phyloP scores from a whole-genome alignment of 2,113 vertebrate species.

The Megaleporinus macrocephalus region DNA sequence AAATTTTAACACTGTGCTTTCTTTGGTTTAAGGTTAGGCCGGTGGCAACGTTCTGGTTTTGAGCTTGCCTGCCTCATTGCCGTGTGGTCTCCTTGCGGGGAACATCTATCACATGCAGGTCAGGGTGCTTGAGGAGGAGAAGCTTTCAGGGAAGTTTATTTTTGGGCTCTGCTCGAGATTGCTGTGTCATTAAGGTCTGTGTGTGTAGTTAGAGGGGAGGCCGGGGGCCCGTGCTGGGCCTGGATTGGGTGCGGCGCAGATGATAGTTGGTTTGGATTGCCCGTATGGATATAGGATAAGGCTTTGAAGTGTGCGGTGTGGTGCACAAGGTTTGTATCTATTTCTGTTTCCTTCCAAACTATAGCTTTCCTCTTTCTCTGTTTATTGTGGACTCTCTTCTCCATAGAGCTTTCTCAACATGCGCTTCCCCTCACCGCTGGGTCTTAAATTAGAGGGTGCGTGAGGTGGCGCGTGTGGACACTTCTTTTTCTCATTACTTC shows the following conservation, averaged over 20 bases:
- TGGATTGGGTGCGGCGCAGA: conserved; percentile 59
- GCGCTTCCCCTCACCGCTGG: not conserved
- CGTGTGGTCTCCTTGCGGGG: not conserved
- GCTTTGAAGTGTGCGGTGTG: conserved; percentile 58
- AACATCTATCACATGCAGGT: conserved; percentile 27
- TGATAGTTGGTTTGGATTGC: conserved; percentile 41
- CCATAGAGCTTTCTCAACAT: not conserved
- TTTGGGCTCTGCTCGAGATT: conserved; percentile 53
- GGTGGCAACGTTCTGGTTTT: not conserved
- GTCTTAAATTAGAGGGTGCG: conserved; percentile 42
- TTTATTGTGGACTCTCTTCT: conserved; percentile 13
- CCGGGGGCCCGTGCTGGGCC: conserved; percentile 49
- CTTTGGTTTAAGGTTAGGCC: not conserved
- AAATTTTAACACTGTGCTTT: not conserved
- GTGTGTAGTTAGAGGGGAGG: conserved; percentile 43
- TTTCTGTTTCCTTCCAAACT: conserved; percentile 15
- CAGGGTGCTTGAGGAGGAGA: conserved; percentile 23
- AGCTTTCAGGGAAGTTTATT: conserved; percentile 45
- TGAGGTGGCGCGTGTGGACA: conserved; percentile 1
- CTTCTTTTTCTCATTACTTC: conserved; percentile 27
- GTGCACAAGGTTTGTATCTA: conserved; percentile 33
- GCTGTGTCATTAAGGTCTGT: conserved; percentile 70
- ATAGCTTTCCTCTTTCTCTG: conserved; percentile 9
- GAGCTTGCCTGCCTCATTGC: not conserved
- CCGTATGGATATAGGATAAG: conserved; percentile 9